phyloP scores from a whole-genome alignment of 2,888 invertebrate genomes.

The Lapara coniferarum region DNA sequence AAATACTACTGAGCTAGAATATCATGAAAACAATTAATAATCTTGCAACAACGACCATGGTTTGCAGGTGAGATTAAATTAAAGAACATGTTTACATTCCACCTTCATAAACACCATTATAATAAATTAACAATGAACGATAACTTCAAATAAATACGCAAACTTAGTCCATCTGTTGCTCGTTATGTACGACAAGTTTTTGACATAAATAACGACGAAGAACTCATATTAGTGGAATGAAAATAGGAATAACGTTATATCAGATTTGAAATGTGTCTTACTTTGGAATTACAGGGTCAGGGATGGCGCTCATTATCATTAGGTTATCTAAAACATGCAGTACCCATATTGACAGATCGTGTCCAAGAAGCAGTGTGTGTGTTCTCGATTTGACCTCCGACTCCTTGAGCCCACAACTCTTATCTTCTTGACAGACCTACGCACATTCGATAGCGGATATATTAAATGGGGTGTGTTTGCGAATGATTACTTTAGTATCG shows the following conservation, averaged over 20 bases:
- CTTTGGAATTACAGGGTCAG: constrained; percentile 51
- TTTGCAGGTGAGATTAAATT: constrained; percentile 45
- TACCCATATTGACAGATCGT: constrained; percentile 60
- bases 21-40: no score
- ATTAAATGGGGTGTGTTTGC: constrained; percentile 79
- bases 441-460: constrained; percentile 77
- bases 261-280: neutral
- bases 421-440: constrained; percentile 67
- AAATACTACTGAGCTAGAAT: no score
- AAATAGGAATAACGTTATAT: neutral
- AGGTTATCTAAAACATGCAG: constrained; percentile 75
- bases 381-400: constrained; percentile 71
- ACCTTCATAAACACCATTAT: constrained; percentile 73
- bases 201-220: neutral
- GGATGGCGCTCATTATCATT: constrained; percentile 52
- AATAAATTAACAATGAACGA: constrained; percentile 56
- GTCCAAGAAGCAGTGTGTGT: constrained; percentile 65
- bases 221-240: neutral
- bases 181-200: constrained; percentile 8
- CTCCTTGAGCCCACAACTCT: constrained; percentile 62
- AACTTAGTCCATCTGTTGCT: no score
- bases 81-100: constrained; percentile 57
- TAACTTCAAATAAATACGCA: constrained; percentile 55
- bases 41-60: neutral
- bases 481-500: constrained; percentile 67